A percentile compares a stretch with the other conserved stretches of the same genome.
phyloP scores from a whole-genome alignment of 2,888 invertebrate genomes.

The Protonemura montana region DNA sequence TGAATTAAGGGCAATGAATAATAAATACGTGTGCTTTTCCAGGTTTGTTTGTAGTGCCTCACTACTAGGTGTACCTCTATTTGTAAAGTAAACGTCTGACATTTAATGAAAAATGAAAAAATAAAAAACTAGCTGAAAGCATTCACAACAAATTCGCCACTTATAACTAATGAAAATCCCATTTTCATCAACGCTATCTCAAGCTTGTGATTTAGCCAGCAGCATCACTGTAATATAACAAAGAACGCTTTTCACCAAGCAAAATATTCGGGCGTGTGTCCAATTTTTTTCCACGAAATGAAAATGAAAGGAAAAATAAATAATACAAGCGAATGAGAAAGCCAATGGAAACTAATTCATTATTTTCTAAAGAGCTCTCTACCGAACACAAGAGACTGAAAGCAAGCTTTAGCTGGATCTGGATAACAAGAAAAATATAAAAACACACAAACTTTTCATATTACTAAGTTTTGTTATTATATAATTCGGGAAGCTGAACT shows the following conservation, averaged over 20 bases:
- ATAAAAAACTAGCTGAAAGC: not conserved
- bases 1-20: not conserved
- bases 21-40: not conserved
- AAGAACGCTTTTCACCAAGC: not conserved
- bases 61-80: not conserved
- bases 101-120: not conserved
- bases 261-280: not conserved
- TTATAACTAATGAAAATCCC: not conserved
- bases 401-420: not conserved
- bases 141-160: not conserved
- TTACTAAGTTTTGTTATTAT: not conserved
- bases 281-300: not conserved
- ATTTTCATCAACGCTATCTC: not conserved
- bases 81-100: too few species aligned
- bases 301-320: not conserved
- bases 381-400: not conserved
- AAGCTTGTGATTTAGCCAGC: not conserved
- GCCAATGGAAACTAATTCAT: slow-evolving; percentile 5
- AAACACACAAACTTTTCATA: not conserved
- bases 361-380: not conserved
- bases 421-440: not conserved
- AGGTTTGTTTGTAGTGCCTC: not conserved
- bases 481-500: not conserved
- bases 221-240: not conserved
- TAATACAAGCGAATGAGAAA: not conserved